These are phyloP conservation scores for Tachysurus vachellii DNA, from an alignment of 2,113 vertebrate species.

Conservation along the genomic window DNA sequence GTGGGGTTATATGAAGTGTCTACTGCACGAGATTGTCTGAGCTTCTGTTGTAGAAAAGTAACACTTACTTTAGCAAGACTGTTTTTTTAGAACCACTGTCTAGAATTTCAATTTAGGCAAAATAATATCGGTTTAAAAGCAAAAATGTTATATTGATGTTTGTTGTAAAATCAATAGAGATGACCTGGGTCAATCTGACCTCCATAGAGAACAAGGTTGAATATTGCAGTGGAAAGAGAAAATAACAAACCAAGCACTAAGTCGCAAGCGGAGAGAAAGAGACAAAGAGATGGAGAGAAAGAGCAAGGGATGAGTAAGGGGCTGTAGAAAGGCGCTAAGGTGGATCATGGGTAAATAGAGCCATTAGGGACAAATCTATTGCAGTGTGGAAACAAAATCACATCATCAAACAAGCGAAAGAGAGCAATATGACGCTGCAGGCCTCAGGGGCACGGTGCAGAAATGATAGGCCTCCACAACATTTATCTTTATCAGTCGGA, in stretches of 20 bases:
- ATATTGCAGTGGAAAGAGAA: background rate
- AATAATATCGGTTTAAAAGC: background rate
- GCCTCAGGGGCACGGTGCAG: constrained; percentile 65
- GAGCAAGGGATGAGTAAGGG: constrained; percentile 48
- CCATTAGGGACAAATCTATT: constrained; percentile 82
- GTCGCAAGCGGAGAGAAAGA: background rate
- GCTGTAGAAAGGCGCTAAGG: constrained; percentile 40
- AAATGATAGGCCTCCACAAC: constrained; percentile 74
- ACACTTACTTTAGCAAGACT: background rate
- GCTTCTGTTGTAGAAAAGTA: background rate
- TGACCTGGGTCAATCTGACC: background rate
- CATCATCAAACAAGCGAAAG: constrained; percentile 80
- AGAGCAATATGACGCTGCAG: constrained; percentile 77
- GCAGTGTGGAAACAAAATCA: constrained; percentile 81
- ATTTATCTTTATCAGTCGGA: constrained; percentile 80
- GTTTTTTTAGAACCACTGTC: background rate
- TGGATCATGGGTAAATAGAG: constrained; percentile 77
- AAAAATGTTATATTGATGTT: background rate
- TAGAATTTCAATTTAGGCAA: background rate
- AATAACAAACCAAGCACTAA: background rate
- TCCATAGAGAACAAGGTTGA: background rate
- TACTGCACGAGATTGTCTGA: background rate
- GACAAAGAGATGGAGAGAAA: constrained; percentile 34
- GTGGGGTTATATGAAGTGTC: too few species aligned
- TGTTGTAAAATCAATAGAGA: background rate